These are phyloP conservation scores for Alviniconcha marisindica DNA, from an alignment of 1,140 invertebrate genomes.

Conservation along the genomic window DNA sequence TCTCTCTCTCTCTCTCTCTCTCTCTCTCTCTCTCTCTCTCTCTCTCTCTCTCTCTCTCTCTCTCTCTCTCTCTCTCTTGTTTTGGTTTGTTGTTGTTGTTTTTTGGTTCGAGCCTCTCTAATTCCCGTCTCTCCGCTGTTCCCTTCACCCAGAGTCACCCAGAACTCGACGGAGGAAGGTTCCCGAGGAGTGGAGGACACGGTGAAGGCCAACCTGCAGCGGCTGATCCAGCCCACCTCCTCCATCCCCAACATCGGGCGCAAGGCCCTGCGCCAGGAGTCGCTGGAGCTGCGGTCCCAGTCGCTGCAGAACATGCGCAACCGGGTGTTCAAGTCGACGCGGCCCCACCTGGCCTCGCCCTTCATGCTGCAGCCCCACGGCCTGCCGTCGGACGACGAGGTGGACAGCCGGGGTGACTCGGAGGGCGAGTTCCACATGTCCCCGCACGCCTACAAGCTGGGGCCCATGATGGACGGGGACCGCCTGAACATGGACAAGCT, in stretches of 20 bases:
- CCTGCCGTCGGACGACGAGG: slow-evolving; percentile 17
- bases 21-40: too few species aligned
- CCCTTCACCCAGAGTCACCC: slow-evolving; percentile 35
- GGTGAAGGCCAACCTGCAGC: slow-evolving; percentile 60
- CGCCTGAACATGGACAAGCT: slow-evolving; percentile 59
- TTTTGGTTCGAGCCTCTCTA: too few species aligned
- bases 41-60: too few species aligned
- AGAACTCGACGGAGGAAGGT: slow-evolving; percentile 20
- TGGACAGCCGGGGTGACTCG: background rate
- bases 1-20: too few species aligned
- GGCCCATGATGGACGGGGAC: slow-evolving; percentile 52
- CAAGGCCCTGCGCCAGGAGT: slow-evolving; percentile 48
- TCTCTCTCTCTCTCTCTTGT: too few species aligned
- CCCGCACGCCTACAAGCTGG: slow-evolving; percentile 48
- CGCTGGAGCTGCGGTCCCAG: slow-evolving; percentile 52
- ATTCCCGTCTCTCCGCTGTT: too few species aligned
- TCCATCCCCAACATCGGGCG: slow-evolving; percentile 64
- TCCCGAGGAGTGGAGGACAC: slow-evolving; percentile 57
- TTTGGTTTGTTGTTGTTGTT: too few species aligned
- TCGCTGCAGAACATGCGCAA: slow-evolving; percentile 44
- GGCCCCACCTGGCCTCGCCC: slow-evolving; percentile 10
- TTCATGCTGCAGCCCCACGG: slow-evolving; percentile 41
- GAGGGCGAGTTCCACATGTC: slow-evolving; percentile 16
- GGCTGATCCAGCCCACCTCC: slow-evolving; percentile 58
- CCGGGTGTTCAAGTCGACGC: slow-evolving; percentile 27